Evolutionary conservation across 2,888 invertebrate species (phyloP), one percentile per base, ranked within the genome.

Genomic region (Kuschelorhynchus macadamiae): DNA sequence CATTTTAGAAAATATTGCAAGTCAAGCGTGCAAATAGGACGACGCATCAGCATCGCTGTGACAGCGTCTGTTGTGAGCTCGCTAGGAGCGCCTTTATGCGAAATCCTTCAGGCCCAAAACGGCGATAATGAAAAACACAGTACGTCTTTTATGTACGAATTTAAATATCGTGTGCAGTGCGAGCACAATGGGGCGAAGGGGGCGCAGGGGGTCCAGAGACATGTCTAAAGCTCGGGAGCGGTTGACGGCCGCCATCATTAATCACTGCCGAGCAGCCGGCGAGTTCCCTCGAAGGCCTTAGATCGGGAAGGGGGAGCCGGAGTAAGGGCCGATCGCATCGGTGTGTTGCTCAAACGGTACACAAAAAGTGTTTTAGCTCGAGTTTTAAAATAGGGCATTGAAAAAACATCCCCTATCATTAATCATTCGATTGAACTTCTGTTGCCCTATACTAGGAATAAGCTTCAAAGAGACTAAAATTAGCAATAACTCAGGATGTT

Each of bases 191-290:
- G 59, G 50, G 55, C 49, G 44, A 75, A 77, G 77, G 76, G 78
- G 76, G 77, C 77, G 77, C 76, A 76, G 72, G 74, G 73, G 80
- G 79, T 80, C 79, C 80, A 80, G 81, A 82, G 82, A 81, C 82
- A 82, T 80, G 82, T 82, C 81, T 81, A 82, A 82, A 82, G 81
- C 82, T 83, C 82, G 81, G 83, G 80, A 82, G 78, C 81, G 80
- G 79, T 80, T 82, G 83, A 83, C 83, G 74, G 75, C 74, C 72
- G 75, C 75, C 72, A 84, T 83, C 84, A 84, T 84, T 84, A 83
- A 84, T 83, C 83, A 83, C 81, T 76, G 75, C 79, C 78, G 80
- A 82, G 80, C 82, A 83, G 82, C 82, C 83, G 82, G 82, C 81
- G 71, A 71, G 68, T 71, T 71, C 71, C 71, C 71, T 67, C 41